Evolutionary conservation across 2,797 vertebrate genomes (phyloP), one percentile per base, ranked within the genome.

Genomic region (Pteropus rufus): DNA sequence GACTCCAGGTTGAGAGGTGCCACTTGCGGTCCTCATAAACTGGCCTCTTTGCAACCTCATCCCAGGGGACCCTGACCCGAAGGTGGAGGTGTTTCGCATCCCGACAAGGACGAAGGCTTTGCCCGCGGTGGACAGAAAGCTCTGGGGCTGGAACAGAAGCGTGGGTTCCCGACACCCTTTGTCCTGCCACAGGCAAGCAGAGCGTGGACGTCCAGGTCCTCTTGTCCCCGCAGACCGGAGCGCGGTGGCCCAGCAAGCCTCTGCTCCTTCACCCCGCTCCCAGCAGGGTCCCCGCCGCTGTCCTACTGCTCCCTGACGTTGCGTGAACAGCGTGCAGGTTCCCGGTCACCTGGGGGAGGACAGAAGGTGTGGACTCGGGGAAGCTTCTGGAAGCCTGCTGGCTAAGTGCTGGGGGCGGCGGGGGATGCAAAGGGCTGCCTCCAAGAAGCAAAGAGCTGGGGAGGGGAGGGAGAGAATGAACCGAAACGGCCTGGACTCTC

Each of bases 291-390:
- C 10, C 56, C 3, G 10, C 56, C 23, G 24, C 8, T 10, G 23
- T 10, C 23, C 49, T 31, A 19, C 72, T 4, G 36, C 39, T 18
- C 49, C 46, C 21, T 1, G 39, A 14, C 21, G 9, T 7, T 26
- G 56, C 60, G 11, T 5, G 8, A 34, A 12, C n/a, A 86, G 49
- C 41, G 49, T 3, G 29, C 1, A 0, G 52, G 7, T 21, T 36
- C 36, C 62, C 14, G 54, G 7, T 18, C 24, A 1, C 21, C 3
- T 0, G 7, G 58, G 46, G 34, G 24, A 72, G 21, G 18, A 19
- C 26, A 10, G 1, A 0, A 0, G 0, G 3, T 46, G 2, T 19
- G 29, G 24, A 21, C 6, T 3, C 36, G 3, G 21, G 65, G 62
- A 44, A 60, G 21, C 23, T 49, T 54, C 2, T 16, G 34, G 21